Base-by-base conservation (phyloP, 2,113 vertebrate species). In the Phocoena phocoena region DNA sequence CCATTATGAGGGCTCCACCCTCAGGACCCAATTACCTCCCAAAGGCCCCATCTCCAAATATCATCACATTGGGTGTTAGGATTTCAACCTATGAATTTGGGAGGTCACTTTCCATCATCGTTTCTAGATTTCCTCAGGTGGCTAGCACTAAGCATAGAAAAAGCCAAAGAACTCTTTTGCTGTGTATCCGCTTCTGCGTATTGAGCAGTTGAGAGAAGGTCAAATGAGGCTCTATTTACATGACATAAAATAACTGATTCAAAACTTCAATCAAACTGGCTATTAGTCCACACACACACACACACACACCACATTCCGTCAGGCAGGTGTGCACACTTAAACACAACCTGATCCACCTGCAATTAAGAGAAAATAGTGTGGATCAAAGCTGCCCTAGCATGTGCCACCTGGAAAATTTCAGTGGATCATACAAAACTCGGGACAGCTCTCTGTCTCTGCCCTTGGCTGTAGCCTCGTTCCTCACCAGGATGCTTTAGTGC, bases 31-130 rank as follows among this genome's bases (percentile, higher is more conserved):
- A 23, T 53, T 38, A 53, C 21, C 17, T 80, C 55, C n/a, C n/a
- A 55, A 62, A 55, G 2, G 15, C 25, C 41, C 14, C 12, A 65
- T 18, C 53, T 87, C 23, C 23, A 73, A 63, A 81, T 28, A 53
- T 25, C 36, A 33, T 58, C 23, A 31, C 12, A 3, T 10, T 23
- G 38, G 36, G 28, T 28, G 25, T 31, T 9, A 20, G 25, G 23
- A 17, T 33, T 74, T 74, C 31, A 73, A 14, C 9, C 8, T 7
- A 7, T 10, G 55, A 80, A 18, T 26, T 55, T 71, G 63, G 41
- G 17, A 28, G 5, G 5, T 55, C 70, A 41, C 4, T 2, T 0
- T 23, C 4, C 3, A 15, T 36, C 50, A 47, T 7, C 65, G 36
- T 74, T 70, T 53, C 21, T 36, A 6, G 20, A 73, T 26, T 84